A percentile compares a stretch with the other conserved stretches of the same genome.
Evolutionary conservation across 1,140 invertebrate species (phyloP).

Genomic region (Choristoneura fumiferana): DNA sequence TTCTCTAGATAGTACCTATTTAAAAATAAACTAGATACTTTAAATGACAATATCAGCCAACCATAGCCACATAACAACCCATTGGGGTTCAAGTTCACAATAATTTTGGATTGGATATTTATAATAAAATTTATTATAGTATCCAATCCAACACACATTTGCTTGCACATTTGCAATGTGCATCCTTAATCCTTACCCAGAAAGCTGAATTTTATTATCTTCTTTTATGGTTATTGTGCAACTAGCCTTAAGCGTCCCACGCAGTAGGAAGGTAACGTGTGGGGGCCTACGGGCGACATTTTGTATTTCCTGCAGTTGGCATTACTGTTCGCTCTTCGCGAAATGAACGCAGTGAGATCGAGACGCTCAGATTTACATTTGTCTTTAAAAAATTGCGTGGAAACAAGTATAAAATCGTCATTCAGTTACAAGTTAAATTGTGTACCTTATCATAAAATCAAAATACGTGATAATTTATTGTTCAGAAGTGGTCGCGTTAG

Average conservation of each 20-base stretch:
- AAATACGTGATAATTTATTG: constrained; percentile 54
- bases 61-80: no score
- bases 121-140: no score
- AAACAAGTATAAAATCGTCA: constrained; percentile 56
- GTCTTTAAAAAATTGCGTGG: constrained; percentile 71
- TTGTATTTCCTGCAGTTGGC: constrained; percentile 53
- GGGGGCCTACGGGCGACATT: constrained; percentile 44
- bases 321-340: constrained; percentile 63
- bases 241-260: constrained; percentile 8
- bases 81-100: no score
- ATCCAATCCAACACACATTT: no score
- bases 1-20: no score
- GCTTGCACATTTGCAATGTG: no score
- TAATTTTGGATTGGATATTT: no score
- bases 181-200: no score
- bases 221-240: no score
- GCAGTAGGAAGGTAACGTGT: constrained; percentile 14
- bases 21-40: no score
- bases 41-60: no score
- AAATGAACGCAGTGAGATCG: constrained; percentile 76
- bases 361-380: constrained; percentile 74
- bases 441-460: constrained; percentile 40
- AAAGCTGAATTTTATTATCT: no score
- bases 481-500: constrained; percentile 67
- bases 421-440: constrained; percentile 49